These are phyloP conservation scores for Thereva nobilitata DNA, from an alignment of 2,888 invertebrate species.

Conservation along the genomic window DNA sequence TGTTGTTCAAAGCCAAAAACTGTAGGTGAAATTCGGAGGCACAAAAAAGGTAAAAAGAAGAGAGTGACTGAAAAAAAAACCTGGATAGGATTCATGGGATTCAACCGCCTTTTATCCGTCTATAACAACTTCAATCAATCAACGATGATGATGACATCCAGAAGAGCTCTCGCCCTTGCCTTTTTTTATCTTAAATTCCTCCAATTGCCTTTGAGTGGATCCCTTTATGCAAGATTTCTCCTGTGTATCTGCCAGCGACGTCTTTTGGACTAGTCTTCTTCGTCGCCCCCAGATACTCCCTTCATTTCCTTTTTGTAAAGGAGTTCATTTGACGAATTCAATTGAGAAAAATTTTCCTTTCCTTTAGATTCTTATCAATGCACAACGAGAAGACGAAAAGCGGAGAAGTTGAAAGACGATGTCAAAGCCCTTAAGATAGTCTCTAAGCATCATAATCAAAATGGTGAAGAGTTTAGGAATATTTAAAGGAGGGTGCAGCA, in stretches of 20 bases:
- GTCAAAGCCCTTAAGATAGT: background rate
- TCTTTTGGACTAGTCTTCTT: slow-evolving; percentile 9
- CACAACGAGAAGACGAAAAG: slow-evolving; percentile 12
- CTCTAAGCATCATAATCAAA: slow-evolving; percentile 10
- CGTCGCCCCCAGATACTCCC: slow-evolving; percentile 7
- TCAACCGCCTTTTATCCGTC: slow-evolving; percentile 27
- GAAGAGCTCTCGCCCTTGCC: slow-evolving; percentile 18
- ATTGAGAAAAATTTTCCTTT: slow-evolving; percentile 26
- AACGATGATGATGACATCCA: slow-evolving; percentile 31
- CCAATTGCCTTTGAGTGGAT: slow-evolving; percentile 30
- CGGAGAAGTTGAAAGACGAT: slow-evolving; percentile 4
- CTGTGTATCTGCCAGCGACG: slow-evolving; percentile 26
- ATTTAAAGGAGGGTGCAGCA: too few species aligned
- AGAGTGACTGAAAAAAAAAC: background rate
- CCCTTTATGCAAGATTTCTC: slow-evolving; percentile 20
- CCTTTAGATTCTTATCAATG: slow-evolving; percentile 22
- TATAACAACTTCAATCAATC: slow-evolving; percentile 31
- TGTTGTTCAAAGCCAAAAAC: background rate
- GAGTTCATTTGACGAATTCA: slow-evolving; percentile 29
- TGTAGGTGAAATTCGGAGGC: background rate
- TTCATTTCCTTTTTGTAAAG: slow-evolving; percentile 26
- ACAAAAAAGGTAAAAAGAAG: slow-evolving; percentile 13
- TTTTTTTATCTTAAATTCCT: slow-evolving; percentile 28
- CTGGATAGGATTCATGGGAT: slow-evolving; percentile 28
- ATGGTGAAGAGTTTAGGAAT: background rate